A percentile compares a stretch with the other conserved stretches of the same genome.
Evolutionary conservation across 2,888 invertebrate genomes (phyloP).

Genomic region (Arenicola marina): DNA sequence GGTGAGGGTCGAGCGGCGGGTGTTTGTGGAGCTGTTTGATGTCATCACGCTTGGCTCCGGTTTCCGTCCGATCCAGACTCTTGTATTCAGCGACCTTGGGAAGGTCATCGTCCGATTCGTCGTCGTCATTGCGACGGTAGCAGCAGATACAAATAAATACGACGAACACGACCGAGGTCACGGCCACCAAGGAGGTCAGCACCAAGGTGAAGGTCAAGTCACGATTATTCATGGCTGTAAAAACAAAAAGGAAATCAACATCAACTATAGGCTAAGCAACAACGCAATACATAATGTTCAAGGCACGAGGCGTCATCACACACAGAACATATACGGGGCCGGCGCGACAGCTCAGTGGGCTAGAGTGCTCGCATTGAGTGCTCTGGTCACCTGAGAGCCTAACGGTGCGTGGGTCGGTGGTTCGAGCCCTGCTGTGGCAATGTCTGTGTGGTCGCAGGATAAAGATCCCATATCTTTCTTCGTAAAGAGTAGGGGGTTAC

Average conservation of each 20-base stretch:
- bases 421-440: no score
- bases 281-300: no score
- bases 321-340: no score
- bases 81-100: background rate
- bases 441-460: no score
- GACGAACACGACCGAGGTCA: constrained; percentile 6
- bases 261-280: no score
- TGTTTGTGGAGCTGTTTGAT: constrained; percentile 12
- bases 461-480: no score
- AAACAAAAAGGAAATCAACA: background rate
- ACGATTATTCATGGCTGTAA: constrained; percentile 12
- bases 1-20: background rate
- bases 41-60: constrained; percentile 16
- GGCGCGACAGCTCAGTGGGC: no score
- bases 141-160: constrained; percentile 14
- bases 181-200: background rate
- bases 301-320: no score
- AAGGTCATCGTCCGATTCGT: background rate
- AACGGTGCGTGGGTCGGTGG: no score
- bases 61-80: background rate
- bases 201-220: constrained; percentile 4
- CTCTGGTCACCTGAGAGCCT: no score
- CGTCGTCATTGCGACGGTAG: constrained; percentile 2
- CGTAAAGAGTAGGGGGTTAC: no score
- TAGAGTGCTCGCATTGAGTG: no score